Conservation (phyloP, 2,797 vertebrate genomes). For the Hippopotamyrus pictus region DNA sequence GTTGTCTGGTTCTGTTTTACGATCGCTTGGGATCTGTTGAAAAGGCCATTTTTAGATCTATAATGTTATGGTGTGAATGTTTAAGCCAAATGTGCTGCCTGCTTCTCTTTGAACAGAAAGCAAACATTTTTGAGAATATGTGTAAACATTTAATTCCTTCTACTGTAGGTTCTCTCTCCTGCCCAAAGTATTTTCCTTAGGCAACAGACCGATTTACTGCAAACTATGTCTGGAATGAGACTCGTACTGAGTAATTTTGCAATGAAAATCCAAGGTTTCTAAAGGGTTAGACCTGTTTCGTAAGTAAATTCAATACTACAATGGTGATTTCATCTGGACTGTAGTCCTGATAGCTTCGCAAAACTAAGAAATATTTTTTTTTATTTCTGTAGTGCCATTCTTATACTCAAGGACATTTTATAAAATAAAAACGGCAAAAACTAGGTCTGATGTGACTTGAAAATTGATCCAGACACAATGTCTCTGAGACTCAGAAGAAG, state of each 20-base stretch:
- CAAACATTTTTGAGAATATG: not conserved
- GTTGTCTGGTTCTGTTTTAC: not conserved
- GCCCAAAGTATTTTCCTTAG: not conserved
- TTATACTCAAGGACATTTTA: not conserved
- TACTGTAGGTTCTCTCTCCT: not conserved
- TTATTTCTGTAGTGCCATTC: not conserved
- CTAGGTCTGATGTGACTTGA: not conserved
- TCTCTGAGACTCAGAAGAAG: not conserved
- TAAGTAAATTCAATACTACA: not conserved
- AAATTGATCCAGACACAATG: not conserved
- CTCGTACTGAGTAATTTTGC: not conserved
- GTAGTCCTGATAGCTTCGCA: not conserved
- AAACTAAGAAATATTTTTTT: not conserved
- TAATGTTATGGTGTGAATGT: not conserved
- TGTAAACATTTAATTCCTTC: constrained; percentile 2
- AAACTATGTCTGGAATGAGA: constrained; percentile 15
- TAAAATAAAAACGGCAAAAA: not conserved
- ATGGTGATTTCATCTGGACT: constrained; percentile 4
- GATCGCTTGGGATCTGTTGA: not conserved
- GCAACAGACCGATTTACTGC: not conserved
- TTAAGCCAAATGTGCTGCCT: not conserved
- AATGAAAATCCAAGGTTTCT: not conserved
- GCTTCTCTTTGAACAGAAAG: not conserved
- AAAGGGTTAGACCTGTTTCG: not conserved
- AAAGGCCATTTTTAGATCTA: not conserved